Evolutionary conservation across 2,797 vertebrate genomes (phyloP), one percentile per base, ranked within the genome.

Genomic region (Falco peregrinus): DNA sequence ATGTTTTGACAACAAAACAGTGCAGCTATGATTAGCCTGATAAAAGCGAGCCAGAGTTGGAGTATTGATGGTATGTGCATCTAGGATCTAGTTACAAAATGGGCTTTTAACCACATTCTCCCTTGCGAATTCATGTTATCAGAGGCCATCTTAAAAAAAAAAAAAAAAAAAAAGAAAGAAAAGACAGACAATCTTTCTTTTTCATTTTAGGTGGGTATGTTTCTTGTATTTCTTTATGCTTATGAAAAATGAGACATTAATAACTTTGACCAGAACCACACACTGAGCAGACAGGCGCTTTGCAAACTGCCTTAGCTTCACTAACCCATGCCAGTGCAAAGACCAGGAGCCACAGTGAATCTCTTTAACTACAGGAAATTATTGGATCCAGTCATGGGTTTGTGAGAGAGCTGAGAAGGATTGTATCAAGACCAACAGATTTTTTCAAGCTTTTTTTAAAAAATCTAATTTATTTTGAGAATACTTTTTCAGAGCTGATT

Each of bases 41-140:
- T 96, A 95, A 97, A 97, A 97, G 95, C 70, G 78, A 97, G 93
- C 70, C 80, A 67, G 83, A 63, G 89, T 5, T 86, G 76, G 77
- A 80, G 79, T 92, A 95, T 81, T 91, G 95, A 94, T 54, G 85
- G 85, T 80, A 95, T 89, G 89, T 92, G 93, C 93, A 93, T 95
- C 93, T 41, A 76, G 90, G 96, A 91, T 97, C 93, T 92, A 31
- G 97, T 97, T 97, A 97, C 96, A 92, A 96, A 96, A 95, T 93
- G 95, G 90, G 85, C 93, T 97, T 97, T 97, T 95, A 96, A 95
- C 93, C 91, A 93, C 90, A 57, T 92, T 95, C 87, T 68, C 90
- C 83, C 74, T 81, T 16, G 67, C 11, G 81, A 94, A 88, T 96
- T 96, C 22, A 15, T 67, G 81, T 87, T 95, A 95, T 93, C 93